Percentiles rank a stretch among this genome's conserved stretches.
These are phyloP conservation scores for Kryphioiulus occultus DNA, from an alignment of 2,888 invertebrate genomes.

Conservation along the genomic window DNA sequence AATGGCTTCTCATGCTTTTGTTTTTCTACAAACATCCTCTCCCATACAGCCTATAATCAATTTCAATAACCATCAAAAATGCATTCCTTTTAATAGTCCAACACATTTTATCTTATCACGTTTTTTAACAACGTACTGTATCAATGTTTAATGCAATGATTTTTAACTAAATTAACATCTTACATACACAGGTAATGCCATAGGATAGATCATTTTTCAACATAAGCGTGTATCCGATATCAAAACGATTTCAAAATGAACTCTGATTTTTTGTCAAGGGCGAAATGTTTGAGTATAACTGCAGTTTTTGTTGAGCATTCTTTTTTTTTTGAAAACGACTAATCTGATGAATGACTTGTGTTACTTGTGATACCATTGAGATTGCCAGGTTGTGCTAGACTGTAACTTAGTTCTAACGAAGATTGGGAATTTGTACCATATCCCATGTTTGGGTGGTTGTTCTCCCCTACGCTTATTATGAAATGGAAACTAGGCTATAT, in stretches of 20 bases:
- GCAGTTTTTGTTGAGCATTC: background rate
- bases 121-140: background rate
- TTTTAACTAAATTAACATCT: constrained; percentile 21
- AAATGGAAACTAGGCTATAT: constrained; percentile 2
- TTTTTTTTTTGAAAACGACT: background rate
- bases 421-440: background rate
- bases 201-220: background rate
- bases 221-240: background rate
- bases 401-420: background rate
- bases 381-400: constrained; percentile 30
- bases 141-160: background rate
- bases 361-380: constrained; percentile 35
- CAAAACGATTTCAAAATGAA: background rate
- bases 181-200: background rate
- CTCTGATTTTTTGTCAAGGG: background rate
- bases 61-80: background rate
- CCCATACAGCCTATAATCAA: background rate
- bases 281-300: constrained; percentile 4
- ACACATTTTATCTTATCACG: background rate
- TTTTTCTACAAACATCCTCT: background rate
- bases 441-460: background rate
- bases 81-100: constrained; percentile 18
- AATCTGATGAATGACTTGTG: background rate
- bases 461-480: constrained; percentile 18
- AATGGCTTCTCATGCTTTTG: background rate